phyloP scores from a whole-genome alignment of 2,113 vertebrate genomes.

The Xiphophorus couchianus region DNA sequence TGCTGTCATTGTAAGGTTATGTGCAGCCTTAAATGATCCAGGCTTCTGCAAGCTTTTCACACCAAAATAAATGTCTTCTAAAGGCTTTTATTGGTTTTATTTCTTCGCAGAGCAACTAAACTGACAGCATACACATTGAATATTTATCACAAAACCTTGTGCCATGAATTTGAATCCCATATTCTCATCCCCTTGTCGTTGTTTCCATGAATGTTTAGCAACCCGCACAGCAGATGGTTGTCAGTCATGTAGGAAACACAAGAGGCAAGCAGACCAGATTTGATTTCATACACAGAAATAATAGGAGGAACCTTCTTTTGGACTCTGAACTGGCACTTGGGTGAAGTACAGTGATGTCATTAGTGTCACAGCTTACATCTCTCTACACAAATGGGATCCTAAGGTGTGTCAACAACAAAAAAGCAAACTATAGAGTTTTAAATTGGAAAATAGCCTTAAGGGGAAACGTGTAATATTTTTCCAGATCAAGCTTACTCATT shows the following conservation, averaged over 20 bases:
- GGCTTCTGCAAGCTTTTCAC: neutral
- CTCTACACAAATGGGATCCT: conserved; percentile 43
- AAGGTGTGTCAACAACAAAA: conserved; percentile 64
- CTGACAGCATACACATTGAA: neutral
- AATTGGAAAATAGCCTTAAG: conserved; percentile 58
- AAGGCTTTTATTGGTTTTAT: conserved; percentile 7
- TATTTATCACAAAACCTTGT: neutral
- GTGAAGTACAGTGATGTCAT: conserved; percentile 51
- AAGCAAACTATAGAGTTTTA: conserved; percentile 47
- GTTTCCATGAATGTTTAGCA: conserved; percentile 41
- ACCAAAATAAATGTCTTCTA: conserved; percentile 12
- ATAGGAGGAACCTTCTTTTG: conserved; percentile 4
- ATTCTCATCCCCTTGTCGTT: conserved; percentile 28
- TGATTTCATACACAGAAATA: conserved; percentile 11
- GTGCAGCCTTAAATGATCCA: neutral
- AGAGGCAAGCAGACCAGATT: conserved; percentile 41
- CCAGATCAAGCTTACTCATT: conserved; percentile 36
- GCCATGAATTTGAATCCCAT: conserved; percentile 26
- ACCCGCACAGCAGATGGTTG: conserved; percentile 28
- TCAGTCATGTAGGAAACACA: conserved; percentile 27
- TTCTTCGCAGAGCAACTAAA: neutral
- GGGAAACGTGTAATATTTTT: conserved; percentile 32
- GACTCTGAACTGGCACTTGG: conserved; percentile 40
- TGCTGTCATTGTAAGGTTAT: conserved; percentile 9
- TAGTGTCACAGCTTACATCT: conserved; percentile 53